These are phyloP conservation scores for Agrotis puta DNA, from an alignment of 2,888 invertebrate genomes.

Conservation along the genomic window DNA sequence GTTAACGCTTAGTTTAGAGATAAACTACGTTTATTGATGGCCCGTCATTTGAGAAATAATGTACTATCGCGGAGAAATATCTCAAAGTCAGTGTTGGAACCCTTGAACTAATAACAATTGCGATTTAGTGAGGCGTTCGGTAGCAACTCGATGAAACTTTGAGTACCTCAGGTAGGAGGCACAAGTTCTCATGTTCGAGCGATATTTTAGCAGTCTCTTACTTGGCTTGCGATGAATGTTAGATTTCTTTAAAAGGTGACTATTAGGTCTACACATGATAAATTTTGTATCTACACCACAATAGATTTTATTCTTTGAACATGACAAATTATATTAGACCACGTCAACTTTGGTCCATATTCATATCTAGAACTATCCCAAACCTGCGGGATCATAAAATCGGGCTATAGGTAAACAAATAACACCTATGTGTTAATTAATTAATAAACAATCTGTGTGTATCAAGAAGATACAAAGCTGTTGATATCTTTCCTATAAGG, in stretches of 20 bases:
- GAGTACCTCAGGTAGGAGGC: slow-evolving; percentile 66
- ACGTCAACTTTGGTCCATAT: no score
- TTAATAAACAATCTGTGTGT: no score
- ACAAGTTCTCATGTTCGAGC: slow-evolving; percentile 57
- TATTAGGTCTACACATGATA: neutral
- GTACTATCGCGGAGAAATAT: slow-evolving; percentile 40
- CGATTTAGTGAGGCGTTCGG: slow-evolving; percentile 71
- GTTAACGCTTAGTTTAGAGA: neutral
- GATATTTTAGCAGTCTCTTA: slow-evolving; percentile 25
- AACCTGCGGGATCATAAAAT: no score
- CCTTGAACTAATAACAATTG: slow-evolving; percentile 75
- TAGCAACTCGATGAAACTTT: slow-evolving; percentile 74
- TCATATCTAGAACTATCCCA: no score
- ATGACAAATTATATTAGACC: no score
- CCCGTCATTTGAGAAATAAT: slow-evolving; percentile 26
- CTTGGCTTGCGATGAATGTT: slow-evolving; percentile 8
- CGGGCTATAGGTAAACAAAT: no score
- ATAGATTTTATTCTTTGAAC: no score
- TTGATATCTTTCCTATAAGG: no score
- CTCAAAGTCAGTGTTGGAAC: slow-evolving; percentile 59
- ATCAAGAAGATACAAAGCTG: no score
- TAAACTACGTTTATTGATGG: slow-evolving; percentile 20
- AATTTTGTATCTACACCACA: no score
- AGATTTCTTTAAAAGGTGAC: neutral
- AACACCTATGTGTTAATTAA: no score